A percentile compares a stretch with the other conserved stretches of the same genome.
Conservation (phyloP, 2,113 vertebrate genomes). For the Psilopsiagon aymara region DNA sequence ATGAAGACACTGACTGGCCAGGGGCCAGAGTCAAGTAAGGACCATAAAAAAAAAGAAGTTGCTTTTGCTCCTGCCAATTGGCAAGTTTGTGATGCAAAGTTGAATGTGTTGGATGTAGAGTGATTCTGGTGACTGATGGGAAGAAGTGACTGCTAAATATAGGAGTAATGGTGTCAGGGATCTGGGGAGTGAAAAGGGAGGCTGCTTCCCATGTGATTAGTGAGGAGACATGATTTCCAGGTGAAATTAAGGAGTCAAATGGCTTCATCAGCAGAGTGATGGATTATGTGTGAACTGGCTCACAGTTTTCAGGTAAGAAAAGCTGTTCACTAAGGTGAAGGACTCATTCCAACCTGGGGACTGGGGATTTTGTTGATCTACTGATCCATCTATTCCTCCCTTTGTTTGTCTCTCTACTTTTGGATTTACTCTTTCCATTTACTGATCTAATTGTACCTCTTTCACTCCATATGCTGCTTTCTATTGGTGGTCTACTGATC, state of each 20-base stretch:
- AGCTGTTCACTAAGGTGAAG: background rate
- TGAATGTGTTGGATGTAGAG: background rate
- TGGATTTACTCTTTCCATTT: background rate
- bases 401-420: background rate
- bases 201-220: background rate
- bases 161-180: background rate
- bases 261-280: background rate
- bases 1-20: slow-evolving; percentile 39
- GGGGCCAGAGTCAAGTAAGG: slow-evolving; percentile 11
- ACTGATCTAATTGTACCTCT: background rate
- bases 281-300: background rate
- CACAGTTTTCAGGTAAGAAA: background rate
- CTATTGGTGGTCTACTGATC: background rate
- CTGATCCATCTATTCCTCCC: background rate
- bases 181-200: background rate
- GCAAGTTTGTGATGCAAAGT: background rate
- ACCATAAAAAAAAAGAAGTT: background rate
- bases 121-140: background rate
- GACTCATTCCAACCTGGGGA: background rate
- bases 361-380: background rate
- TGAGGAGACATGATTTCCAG: background rate
- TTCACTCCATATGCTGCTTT: background rate
- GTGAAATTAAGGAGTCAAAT: background rate
- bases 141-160: background rate
- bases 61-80: slow-evolving; percentile 2